These are phyloP conservation scores for Nansenia antarctica DNA, from an alignment of 2,113 vertebrate species.

Conservation along the genomic window DNA sequence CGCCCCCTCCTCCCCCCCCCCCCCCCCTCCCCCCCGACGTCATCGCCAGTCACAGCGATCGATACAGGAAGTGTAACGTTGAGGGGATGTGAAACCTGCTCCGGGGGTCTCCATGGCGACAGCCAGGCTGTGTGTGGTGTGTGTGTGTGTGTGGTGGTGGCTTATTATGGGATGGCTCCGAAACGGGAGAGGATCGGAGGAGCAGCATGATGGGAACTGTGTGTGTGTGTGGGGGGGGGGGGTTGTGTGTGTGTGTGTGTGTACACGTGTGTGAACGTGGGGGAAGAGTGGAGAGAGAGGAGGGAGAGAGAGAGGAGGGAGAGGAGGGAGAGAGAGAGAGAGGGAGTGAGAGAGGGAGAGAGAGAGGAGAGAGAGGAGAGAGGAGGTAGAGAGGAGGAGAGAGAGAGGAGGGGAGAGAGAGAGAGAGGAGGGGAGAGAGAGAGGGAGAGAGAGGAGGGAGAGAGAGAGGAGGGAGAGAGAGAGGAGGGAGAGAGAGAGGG, in stretches of 20 bases:
- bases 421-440: background rate
- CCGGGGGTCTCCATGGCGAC: slow-evolving; percentile 36
- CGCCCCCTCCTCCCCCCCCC: slow-evolving; percentile 24
- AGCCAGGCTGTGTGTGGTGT: slow-evolving; percentile 44
- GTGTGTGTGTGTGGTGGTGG: no score
- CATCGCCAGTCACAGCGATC: slow-evolving; percentile 64
- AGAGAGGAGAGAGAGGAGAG: background rate
- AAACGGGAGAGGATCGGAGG: slow-evolving; percentile 41
- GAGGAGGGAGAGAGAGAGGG: background rate
- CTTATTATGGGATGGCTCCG: slow-evolving; percentile 65
- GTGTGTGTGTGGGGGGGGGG: background rate
- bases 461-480: background rate
- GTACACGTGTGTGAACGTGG: background rate
- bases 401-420: background rate
- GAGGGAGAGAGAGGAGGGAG: background rate
- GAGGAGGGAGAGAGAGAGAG: background rate
- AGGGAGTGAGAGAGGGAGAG: background rate
- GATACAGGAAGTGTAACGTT: slow-evolving; percentile 71
- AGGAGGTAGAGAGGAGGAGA: background rate
- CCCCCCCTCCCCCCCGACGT: slow-evolving; percentile 45
- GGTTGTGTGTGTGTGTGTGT: background rate
- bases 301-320: background rate
- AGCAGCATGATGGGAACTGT: slow-evolving; percentile 5
- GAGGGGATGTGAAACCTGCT: slow-evolving; percentile 52
- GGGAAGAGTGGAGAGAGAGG: background rate